Evolutionary conservation across 2,113 vertebrate genomes (phyloP).

Genomic region (Sinocyclocheilus anshuiensis): DNA sequence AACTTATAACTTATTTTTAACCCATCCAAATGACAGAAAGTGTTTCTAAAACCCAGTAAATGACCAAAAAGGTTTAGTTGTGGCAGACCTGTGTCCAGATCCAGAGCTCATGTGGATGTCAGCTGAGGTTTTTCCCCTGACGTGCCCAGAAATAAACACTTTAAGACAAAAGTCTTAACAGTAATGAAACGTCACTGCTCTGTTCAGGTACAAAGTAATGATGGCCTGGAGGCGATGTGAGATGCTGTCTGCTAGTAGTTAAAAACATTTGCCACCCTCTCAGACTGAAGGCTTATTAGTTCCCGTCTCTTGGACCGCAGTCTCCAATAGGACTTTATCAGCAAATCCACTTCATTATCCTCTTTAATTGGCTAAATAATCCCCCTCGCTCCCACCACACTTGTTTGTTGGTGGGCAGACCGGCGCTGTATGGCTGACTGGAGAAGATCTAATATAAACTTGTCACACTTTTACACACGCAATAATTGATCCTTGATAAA

Average conservation of each 20-base stretch:
- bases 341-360: conserved; percentile 56
- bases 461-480: neutral
- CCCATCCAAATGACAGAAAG: neutral
- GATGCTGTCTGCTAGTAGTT: conserved; percentile 41
- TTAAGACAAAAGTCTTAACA: conserved; percentile 10
- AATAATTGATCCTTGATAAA: conserved; percentile 17
- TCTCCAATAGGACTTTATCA: conserved; percentile 44
- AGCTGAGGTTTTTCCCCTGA: neutral
- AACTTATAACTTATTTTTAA: too few relatives aligned
- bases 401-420: conserved; percentile 25
- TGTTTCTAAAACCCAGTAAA: neutral
- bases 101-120: neutral
- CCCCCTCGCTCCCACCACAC: neutral
- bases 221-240: conserved; percentile 37
- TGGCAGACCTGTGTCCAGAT: neutral
- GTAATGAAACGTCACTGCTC: conserved; percentile 23
- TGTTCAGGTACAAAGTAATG: conserved; percentile 31
- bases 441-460: neutral
- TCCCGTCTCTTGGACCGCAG: conserved; percentile 44
- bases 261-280: conserved; percentile 45
- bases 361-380: conserved; percentile 55
- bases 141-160: conserved; percentile 15
- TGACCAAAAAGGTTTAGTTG: neutral
- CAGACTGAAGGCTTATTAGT: conserved; percentile 52
- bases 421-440: neutral